phyloP scores from a whole-genome alignment of 1,140 invertebrate species.

The Muscidifurax raptorellus region DNA sequence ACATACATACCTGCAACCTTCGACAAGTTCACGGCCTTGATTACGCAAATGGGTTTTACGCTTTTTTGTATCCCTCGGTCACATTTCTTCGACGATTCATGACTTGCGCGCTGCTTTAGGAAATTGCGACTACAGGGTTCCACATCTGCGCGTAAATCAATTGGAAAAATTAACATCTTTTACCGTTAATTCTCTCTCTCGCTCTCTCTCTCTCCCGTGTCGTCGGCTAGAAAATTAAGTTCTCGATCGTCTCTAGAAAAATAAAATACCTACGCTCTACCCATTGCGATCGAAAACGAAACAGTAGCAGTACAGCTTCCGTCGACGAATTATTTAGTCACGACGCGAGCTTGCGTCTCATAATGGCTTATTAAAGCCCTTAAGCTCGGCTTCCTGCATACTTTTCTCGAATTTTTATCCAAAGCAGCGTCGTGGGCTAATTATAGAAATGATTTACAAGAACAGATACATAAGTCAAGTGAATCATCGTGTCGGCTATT shows the following conservation, averaged over 20 bases:
- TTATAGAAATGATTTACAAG: conserved; percentile 20
- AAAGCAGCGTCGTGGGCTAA: not conserved
- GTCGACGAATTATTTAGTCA: conserved; percentile 43
- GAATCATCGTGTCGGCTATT: not conserved
- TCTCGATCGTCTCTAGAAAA: no score
- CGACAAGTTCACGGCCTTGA: no score
- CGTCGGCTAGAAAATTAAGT: no score
- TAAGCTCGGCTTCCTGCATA: conserved; percentile 31
- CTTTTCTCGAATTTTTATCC: not conserved
- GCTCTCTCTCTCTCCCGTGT: no score
- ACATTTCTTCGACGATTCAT: no score
- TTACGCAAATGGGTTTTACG: no score
- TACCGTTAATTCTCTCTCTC: not conserved
- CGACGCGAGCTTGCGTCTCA: conserved; percentile 4
- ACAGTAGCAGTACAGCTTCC: not conserved
- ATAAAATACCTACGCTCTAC: no score
- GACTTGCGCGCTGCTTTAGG: no score
- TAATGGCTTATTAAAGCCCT: conserved; percentile 40
- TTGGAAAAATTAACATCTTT: not conserved
- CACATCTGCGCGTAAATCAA: not conserved
- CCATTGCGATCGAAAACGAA: no score
- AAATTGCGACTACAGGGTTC: not conserved
- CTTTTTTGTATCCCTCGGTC: no score
- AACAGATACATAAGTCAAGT: not conserved
- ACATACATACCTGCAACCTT: no score